phyloP scores from a whole-genome alignment of 1,140 invertebrate species.

The Ostrea edulis region DNA sequence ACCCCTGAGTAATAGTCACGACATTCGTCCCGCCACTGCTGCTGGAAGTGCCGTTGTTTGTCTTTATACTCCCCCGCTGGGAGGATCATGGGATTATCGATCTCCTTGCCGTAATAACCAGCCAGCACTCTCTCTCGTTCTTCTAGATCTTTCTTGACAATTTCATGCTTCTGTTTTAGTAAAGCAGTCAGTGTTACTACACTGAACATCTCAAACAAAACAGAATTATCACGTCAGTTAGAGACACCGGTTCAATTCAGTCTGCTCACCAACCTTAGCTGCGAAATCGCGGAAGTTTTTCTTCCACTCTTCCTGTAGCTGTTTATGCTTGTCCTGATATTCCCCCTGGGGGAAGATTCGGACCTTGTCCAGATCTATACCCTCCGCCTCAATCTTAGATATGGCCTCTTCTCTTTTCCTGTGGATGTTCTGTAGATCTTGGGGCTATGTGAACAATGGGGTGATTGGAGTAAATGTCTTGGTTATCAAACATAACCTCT shows the following conservation, averaged over 20 bases:
- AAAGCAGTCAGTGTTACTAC: not conserved
- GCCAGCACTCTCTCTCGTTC: not conserved
- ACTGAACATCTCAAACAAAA: not conserved
- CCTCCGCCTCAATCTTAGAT: constrained; percentile 12
- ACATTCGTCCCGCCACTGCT: constrained; percentile 45
- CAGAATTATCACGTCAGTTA: not conserved
- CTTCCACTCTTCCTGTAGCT: constrained; percentile 45
- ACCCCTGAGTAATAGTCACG: constrained; percentile 31
- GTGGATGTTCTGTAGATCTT: constrained; percentile 31
- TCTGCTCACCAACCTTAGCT: constrained; percentile 43
- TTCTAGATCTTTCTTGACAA: not conserved
- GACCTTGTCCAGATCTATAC: constrained; percentile 42
- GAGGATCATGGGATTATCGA: not conserved
- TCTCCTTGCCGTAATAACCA: not conserved
- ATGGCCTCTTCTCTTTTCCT: constrained; percentile 19
- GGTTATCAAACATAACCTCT: too few relatives aligned
- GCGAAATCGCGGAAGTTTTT: constrained; percentile 50
- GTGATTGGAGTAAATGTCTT: not conserved
- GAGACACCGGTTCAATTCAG: not conserved
- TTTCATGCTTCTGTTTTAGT: constrained; percentile 13
- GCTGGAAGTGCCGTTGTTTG: constrained; percentile 43
- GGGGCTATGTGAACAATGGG: constrained; percentile 1
- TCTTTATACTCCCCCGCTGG: constrained; percentile 49
- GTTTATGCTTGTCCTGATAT: constrained; percentile 24
- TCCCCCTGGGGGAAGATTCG: constrained; percentile 50